These are phyloP conservation scores for Hylaeus volcanicus DNA, from an alignment of 1,140 invertebrate genomes.

Conservation along the genomic window DNA sequence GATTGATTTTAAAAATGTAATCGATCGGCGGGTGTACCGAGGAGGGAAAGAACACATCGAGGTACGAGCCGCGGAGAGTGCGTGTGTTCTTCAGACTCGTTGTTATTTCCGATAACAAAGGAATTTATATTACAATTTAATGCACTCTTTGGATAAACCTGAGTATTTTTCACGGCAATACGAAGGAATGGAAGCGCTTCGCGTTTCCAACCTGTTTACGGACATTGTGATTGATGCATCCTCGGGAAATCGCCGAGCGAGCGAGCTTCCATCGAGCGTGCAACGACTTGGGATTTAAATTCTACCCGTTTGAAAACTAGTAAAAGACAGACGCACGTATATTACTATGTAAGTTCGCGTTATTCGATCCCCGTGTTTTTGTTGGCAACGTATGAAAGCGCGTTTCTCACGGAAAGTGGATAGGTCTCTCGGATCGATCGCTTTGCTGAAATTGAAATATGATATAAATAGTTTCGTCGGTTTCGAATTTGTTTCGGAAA, in stretches of 20 bases:
- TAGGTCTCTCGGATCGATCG: too few species aligned
- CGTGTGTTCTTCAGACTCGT: slow-evolving; percentile 15
- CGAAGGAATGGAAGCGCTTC: slow-evolving; percentile 1
- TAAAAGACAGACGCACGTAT: slow-evolving; percentile 2
- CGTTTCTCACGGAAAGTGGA: too few species aligned
- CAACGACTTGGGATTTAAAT: slow-evolving; percentile 4
- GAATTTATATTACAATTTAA: slow-evolving; percentile 38
- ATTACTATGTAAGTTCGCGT: not conserved
- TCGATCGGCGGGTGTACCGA: not conserved
- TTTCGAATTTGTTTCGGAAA: too few species aligned
- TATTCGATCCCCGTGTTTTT: not conserved
- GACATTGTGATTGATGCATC: slow-evolving; percentile 27
- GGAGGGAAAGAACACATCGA: not conserved
- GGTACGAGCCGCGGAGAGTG: not conserved
- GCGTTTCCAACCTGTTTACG: slow-evolving; percentile 19
- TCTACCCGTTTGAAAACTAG: not conserved
- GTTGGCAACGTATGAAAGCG: too few species aligned
- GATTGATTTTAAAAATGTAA: slow-evolving; percentile 2
- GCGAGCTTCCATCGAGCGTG: slow-evolving; percentile 11
- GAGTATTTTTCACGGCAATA: slow-evolving; percentile 10
- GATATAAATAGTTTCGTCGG: too few species aligned
- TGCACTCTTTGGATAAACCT: slow-evolving; percentile 24
- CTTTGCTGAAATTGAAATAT: too few species aligned
- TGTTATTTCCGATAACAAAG: slow-evolving; percentile 26
- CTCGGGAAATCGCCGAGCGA: slow-evolving; percentile 1